Conservation (phyloP, 2,113 vertebrate species). For the Bujurquina vittata region DNA sequence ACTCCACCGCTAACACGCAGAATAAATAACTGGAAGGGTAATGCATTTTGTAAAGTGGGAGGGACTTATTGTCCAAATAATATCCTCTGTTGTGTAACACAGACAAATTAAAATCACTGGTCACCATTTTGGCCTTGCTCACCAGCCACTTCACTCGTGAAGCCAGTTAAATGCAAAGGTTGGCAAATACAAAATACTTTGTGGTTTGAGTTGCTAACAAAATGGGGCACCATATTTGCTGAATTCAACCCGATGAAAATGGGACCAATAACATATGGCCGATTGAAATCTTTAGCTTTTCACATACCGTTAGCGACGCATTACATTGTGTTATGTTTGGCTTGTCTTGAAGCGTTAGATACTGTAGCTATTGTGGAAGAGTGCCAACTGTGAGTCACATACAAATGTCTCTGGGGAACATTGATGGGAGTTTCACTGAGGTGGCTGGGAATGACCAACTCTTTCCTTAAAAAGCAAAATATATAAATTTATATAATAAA, state of each 20-base stretch:
- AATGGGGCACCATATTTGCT: neutral
- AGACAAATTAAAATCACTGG: neutral
- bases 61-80: neutral
- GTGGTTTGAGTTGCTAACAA: neutral
- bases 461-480: neutral
- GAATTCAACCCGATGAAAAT: neutral
- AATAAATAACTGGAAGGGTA: neutral
- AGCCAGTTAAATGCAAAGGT: neutral
- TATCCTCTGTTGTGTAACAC: neutral
- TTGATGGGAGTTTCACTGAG: neutral
- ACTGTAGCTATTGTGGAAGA: neutral
- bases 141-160: fast-evolving
- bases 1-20: neutral
- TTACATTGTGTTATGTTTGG: neutral
- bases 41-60: neutral
- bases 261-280: fast-evolving
- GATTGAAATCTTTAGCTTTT: neutral
- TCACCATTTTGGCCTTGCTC: neutral
- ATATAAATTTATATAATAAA: neutral
- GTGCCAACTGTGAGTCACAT: neutral
- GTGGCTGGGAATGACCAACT: neutral
- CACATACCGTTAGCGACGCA: neutral
- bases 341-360: neutral
- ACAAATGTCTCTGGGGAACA: neutral
- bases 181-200: neutral